Base-by-base conservation (phyloP, 2,797 vertebrate genomes). In the Merluccius polli region DNA sequence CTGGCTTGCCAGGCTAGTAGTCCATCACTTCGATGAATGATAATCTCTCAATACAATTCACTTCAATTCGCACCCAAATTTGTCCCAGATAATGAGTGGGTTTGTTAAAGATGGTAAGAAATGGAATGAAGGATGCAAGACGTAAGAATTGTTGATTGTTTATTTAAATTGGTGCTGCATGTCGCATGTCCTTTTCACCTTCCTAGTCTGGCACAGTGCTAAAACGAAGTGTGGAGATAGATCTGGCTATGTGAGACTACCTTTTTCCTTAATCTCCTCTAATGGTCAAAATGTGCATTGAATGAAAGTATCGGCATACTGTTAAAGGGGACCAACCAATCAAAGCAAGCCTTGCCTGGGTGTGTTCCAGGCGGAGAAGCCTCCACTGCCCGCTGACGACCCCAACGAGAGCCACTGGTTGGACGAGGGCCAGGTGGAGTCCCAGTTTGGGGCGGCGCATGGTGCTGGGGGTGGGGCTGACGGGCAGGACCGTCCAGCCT, bases 281-380 rank as follows among this genome's bases (percentile, higher is more conserved):
- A n/a, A 10, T 59, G 21, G 21, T n/a, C 18, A 21, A 18, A 48
- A 18, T n/a, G 16, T 52, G 44, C 44, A 21, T 48, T 48, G 48
- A n/a, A 59, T 59, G 9, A n/a, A 27, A 63, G 4, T 2, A 27
- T 63, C 9, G 2, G 24, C 24, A 27, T 27, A 8, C 6, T 59
- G 21, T 7, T 24, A 15, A 59, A 48, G 44, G 44, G 44, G 52
- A 24, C 48, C 48, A 59, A 59, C 48, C 48, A 59, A n/a, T 59
- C 52, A 24, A 59, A 63, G n/a, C 59, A 11, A 27, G n/a, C 68
- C 68, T 9, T 70, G 0, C 67, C 35, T 31, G 11, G 72, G 27
- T 77, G 33, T 75, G 73, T 65, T 4, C 9, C 18, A 94, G 93
- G 92, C 75, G 74, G 93, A 93, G 85, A 94, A 95, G 74, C 75